Evolutionary conservation across 2,113 vertebrate genomes (phyloP).

Genomic region (Vidua chalybeata): DNA sequence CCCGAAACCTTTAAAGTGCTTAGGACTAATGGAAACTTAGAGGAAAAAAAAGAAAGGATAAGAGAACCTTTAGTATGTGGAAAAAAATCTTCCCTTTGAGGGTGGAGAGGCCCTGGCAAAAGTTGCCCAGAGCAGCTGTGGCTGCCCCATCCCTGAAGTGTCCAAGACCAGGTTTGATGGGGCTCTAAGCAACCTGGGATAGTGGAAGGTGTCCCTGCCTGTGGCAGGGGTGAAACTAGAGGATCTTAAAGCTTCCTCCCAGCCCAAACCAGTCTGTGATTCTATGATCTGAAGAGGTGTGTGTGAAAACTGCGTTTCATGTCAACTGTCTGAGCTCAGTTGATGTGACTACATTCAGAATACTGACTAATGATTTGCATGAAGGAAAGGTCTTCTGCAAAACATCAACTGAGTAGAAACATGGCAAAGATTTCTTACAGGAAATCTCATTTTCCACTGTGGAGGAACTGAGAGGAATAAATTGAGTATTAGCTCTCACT

Average conservation of each 20-base stretch:
- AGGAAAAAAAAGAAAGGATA: not conserved
- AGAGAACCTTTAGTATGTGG: not conserved
- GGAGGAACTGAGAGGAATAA: not conserved
- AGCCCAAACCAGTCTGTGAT: not conserved
- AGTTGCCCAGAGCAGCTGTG: not conserved
- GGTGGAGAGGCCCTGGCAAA: not conserved
- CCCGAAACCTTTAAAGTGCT: not conserved
- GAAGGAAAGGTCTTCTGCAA: not conserved
- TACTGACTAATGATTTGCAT: not conserved
- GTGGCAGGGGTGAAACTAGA: not conserved
- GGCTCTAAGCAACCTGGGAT: not conserved
- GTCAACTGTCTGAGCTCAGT: not conserved
- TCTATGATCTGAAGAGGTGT: not conserved
- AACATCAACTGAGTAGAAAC: not conserved
- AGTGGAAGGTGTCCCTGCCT: not conserved
- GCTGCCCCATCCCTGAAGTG: not conserved
- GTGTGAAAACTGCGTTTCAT: not conserved
- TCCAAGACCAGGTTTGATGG: not conserved
- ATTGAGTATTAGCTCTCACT: not conserved
- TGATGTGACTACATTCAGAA: not conserved
- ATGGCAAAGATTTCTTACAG: not conserved
- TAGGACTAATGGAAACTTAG: not conserved
- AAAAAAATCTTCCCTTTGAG: not conserved
- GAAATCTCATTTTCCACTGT: not conserved
- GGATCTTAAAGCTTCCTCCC: not conserved